A percentile compares a stretch with the other conserved stretches of the same genome.
These are phyloP conservation scores for Myxocyprinus asiaticus DNA, from an alignment of 2,113 vertebrate species.

Conservation along the genomic window DNA sequence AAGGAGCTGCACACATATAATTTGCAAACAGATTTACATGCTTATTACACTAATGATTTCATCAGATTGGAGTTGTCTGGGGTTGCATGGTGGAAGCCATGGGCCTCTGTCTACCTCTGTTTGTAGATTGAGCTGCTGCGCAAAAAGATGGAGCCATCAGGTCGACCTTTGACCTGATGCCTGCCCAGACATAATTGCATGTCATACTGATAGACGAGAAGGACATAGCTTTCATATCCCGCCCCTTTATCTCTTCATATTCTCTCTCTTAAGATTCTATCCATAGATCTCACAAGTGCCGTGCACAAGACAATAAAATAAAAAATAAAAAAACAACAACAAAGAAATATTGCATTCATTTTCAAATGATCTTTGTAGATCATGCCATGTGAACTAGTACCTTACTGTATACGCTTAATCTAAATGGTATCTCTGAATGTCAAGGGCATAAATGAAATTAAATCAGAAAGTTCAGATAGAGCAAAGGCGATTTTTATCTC, in stretches of 20 bases:
- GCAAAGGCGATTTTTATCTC: constrained; percentile 99
- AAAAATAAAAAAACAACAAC: constrained; percentile 55
- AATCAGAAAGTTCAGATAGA: constrained; percentile 99
- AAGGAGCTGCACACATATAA: constrained; percentile 81
- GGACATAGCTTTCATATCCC: too few species aligned
- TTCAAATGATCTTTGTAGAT: constrained; percentile 96
- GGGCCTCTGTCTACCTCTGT: background rate
- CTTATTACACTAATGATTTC: constrained; percentile 99
- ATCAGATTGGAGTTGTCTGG: constrained; percentile 89
- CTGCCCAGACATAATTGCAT: constrained; percentile 91
- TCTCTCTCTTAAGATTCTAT: too few species aligned
- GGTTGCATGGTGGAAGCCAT: background rate
- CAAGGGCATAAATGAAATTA: constrained; percentile 99
- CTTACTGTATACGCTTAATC: constrained; percentile 97
- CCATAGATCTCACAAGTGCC: constrained; percentile 1
- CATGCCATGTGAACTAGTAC: constrained; percentile 88
- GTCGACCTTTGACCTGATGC: constrained; percentile 92
- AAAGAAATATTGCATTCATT: constrained; percentile 95
- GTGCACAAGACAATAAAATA: constrained; percentile 32
- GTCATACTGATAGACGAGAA: constrained; percentile 52
- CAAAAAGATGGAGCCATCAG: constrained; percentile 97
- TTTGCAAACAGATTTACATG: constrained; percentile 96
- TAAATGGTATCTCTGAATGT: constrained; percentile 99
- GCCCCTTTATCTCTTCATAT: too few species aligned
- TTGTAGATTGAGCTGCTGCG: constrained; percentile 62